Percentiles rank a stretch among this genome's conserved stretches.
Conservation (phyloP, 2,888 invertebrate species). For the Creontiades dilutus region DNA sequence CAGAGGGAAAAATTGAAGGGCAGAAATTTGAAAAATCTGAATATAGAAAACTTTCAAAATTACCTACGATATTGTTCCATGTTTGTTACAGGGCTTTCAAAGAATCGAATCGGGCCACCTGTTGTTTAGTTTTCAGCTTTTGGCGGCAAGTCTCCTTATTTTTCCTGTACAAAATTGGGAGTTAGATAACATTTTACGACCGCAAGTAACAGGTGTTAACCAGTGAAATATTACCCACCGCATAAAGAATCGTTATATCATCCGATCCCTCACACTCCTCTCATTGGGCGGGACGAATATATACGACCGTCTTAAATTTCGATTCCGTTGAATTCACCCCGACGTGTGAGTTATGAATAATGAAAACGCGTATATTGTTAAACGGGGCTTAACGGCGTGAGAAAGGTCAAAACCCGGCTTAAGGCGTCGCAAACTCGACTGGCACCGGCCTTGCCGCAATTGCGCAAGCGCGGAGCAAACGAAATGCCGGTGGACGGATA, state of each 20-base stretch:
- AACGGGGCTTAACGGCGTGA: not conserved
- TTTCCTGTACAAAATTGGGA: not conserved
- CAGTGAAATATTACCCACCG: not conserved
- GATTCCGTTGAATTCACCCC: not conserved
- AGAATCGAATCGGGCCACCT: too few species aligned
- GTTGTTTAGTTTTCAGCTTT: too few species aligned
- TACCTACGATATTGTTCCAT: too few species aligned
- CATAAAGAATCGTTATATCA: slow-evolving; percentile 1
- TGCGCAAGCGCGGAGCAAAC: not conserved
- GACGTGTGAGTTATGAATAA: not conserved
- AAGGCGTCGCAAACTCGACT: not conserved
- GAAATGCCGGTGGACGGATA: not conserved
- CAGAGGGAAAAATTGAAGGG: too few species aligned
- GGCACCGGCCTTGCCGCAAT: not conserved
- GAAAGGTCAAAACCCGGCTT: slow-evolving; percentile 6
- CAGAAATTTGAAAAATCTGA: too few species aligned
- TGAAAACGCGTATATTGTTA: slow-evolving; percentile 10
- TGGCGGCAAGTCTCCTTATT: too few species aligned
- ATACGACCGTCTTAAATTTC: not conserved
- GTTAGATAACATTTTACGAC: slow-evolving; percentile 23
- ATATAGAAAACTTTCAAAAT: too few species aligned
- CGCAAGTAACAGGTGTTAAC: not conserved
- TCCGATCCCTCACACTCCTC: not conserved
- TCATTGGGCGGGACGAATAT: not conserved
- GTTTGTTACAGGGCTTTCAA: too few species aligned